phyloP scores from a whole-genome alignment of 2,888 invertebrate genomes.

The Cerceris ruficornis region DNA sequence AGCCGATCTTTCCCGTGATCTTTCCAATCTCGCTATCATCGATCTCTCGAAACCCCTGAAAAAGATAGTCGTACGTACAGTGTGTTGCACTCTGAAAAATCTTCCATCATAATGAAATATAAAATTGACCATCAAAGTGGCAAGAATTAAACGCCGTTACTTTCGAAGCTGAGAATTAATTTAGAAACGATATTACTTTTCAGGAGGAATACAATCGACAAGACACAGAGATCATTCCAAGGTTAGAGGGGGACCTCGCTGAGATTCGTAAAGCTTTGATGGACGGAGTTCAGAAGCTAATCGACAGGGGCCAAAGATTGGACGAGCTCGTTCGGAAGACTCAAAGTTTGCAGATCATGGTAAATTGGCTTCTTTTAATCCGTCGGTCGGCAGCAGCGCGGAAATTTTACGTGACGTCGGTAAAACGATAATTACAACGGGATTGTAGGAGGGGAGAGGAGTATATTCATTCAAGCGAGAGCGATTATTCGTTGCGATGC shows the following conservation, averaged over 20 bases:
- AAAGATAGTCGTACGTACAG: slow-evolving; percentile 65
- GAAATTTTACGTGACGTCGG: neutral
- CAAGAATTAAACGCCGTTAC: neutral
- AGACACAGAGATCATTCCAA: slow-evolving; percentile 51
- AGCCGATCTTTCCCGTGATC: slow-evolving; percentile 67
- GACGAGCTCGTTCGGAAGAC: slow-evolving; percentile 73
- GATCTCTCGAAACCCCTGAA: slow-evolving; percentile 69
- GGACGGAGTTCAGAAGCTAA: slow-evolving; percentile 70
- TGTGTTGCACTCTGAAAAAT: no score
- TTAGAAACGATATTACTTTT: slow-evolving; percentile 3
- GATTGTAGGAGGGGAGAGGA: neutral
- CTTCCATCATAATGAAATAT: no score
- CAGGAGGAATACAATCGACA: slow-evolving; percentile 65
- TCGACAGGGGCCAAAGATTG: slow-evolving; percentile 71
- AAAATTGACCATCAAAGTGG: neutral
- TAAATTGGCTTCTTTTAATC: slow-evolving; percentile 38
- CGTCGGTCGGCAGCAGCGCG: neutral
- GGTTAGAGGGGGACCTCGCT: slow-evolving; percentile 63
- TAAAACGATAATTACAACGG: neutral
- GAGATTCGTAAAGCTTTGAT: slow-evolving; percentile 69
- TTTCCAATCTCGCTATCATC: slow-evolving; percentile 52
- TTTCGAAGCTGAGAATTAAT: no score
- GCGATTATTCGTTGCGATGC: neutral
- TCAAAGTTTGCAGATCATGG: slow-evolving; percentile 71
- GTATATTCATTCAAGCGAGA: slow-evolving; percentile 1